Conservation (phyloP, 2,888 invertebrate species). For the Creontiades dilutus region DNA sequence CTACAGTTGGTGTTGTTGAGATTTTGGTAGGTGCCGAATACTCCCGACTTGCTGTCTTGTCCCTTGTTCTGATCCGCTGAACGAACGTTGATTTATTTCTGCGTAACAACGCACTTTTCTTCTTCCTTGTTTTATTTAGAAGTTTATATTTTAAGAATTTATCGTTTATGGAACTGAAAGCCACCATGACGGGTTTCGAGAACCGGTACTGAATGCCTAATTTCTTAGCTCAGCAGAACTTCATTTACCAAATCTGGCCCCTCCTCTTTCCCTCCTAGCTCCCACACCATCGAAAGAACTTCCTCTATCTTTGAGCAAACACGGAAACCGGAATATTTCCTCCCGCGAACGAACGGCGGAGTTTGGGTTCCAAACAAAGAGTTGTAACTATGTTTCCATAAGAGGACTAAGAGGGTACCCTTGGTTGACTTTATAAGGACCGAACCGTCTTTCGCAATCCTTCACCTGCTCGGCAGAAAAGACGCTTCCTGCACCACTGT, state of each 20-base stretch:
- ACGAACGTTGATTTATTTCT: too few relatives aligned
- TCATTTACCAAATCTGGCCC: too few relatives aligned
- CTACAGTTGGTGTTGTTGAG: too few relatives aligned
- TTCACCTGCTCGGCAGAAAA: conserved; percentile 57
- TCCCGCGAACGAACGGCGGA: not conserved
- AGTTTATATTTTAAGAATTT: too few relatives aligned
- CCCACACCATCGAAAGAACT: not conserved
- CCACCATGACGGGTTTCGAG: not conserved
- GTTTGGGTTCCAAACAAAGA: conserved; percentile 41
- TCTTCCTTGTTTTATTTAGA: too few relatives aligned
- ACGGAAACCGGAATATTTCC: conserved; percentile 7
- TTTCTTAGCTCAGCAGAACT: too few relatives aligned
- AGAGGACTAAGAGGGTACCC: conserved; percentile 40
- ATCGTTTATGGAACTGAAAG: too few relatives aligned
- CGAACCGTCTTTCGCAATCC: conserved; percentile 53
- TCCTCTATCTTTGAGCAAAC: not conserved
- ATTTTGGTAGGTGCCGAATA: too few relatives aligned
- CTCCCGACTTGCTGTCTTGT: too few relatives aligned
- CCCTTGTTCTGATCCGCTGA: too few relatives aligned
- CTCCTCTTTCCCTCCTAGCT: too few relatives aligned
- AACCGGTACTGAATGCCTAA: not conserved
- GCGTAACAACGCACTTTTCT: too few relatives aligned
- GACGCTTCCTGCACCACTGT: conserved; percentile 24
- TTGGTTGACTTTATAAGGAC: conserved; percentile 55
- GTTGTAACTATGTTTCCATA: conserved; percentile 44